phyloP scores from a whole-genome alignment of 2,113 vertebrate species.

The Trogon surrucura region DNA sequence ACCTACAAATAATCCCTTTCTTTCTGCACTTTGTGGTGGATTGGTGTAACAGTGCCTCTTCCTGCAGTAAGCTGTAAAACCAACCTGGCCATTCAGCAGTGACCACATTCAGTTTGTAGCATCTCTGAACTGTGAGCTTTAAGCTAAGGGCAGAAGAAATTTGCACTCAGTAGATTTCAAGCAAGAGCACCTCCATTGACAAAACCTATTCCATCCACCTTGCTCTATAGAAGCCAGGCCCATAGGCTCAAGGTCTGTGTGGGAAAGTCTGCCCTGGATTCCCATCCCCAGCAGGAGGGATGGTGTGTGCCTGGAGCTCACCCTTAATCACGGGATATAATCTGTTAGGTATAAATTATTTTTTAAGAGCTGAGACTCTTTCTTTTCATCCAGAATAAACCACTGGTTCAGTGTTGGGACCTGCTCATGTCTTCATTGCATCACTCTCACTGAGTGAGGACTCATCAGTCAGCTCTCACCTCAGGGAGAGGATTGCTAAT shows the following conservation, averaged over 20 bases:
- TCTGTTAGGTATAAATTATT: neutral
- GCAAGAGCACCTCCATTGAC: neutral
- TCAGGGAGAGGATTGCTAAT: neutral
- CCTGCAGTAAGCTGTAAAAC: neutral
- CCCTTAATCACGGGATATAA: neutral
- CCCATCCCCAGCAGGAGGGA: neutral
- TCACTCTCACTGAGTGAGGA: fast-evolving
- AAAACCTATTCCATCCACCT: neutral
- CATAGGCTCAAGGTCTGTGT: neutral
- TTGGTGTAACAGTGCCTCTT: neutral
- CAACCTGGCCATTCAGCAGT: neutral
- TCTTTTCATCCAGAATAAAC: neutral
- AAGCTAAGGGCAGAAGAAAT: neutral
- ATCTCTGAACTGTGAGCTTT: neutral
- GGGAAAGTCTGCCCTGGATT: neutral
- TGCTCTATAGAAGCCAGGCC: neutral
- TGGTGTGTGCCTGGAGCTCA: neutral
- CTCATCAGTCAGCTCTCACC: neutral
- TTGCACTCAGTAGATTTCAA: neutral
- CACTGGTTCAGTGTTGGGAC: neutral
- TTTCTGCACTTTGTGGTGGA: neutral
- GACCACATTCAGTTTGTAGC: neutral
- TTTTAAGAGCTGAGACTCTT: neutral
- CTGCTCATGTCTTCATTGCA: neutral
- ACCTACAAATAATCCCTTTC: neutral